Evolutionary conservation across 2,888 invertebrate species (phyloP), one percentile per base, ranked within the genome.

Genomic region (Agrochola macilenta): DNA sequence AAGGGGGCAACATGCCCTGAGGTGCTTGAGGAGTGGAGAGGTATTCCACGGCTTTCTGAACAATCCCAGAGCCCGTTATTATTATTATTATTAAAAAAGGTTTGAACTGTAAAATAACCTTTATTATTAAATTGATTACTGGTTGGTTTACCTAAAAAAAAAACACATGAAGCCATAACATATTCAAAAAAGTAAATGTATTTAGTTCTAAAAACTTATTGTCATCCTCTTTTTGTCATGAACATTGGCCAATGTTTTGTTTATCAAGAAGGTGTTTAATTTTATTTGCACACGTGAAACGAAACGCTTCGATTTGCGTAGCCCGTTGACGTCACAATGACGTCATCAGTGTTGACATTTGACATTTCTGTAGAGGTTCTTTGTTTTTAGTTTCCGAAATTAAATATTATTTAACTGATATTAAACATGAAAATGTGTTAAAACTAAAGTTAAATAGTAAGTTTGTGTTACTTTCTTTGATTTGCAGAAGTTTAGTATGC

Each of bases 241-340:
- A 39, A 17, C 5, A 2, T 3, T 52, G 43, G 46, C 46, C 35
- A 49, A n/a, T 49, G 9, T 49, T 58, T 78, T 11, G 5, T 61
- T 0, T 17, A 30, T 12, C 17, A 35, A 26, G 2, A 39, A 35
- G 4, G 54, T 17, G 30, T 49, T 66, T 7, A 0, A 43, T 30
- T 35, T 20, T 17, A 52, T 60, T 17, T 7, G 20, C 30, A n/a
- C n/a, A 7, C 79, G 79, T 88, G 66, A 26, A 89, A 90, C 78
- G 89, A 69, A 92, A 87, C 88, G 89, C 69, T 60, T 68, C 57
- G 63, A 66, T 72, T 82, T 79, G 71, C 84, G 82, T 89, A 85
- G 87, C 61, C 64, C 70, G 63, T 77, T 94, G 95, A 95, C 95
- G 95, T 95, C 94, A 94, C 81, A 83, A 83, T 94, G 95, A 95